A percentile compares a stretch with the other conserved stretches of the same genome.
Evolutionary conservation across 2,113 vertebrate species (phyloP).

Genomic region (Boleophthalmus pectinirostris): DNA sequence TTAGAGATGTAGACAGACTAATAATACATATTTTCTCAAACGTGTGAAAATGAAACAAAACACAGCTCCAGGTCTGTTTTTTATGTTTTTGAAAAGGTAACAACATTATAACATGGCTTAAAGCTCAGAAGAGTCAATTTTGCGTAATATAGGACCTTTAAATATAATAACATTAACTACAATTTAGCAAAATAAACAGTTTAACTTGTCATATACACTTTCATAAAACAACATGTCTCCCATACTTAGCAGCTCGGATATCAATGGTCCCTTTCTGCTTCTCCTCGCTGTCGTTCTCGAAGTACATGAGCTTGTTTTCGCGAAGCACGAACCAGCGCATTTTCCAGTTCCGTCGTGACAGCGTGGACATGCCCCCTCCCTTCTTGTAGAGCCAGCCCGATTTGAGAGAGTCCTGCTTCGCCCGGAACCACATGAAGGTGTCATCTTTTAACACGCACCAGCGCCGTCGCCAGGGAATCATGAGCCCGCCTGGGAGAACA

Average conservation of each 20-base stretch:
- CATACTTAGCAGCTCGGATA: conserved; percentile 84
- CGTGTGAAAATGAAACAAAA: too few relatives aligned
- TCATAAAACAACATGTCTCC: not conserved
- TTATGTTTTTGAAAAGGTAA: too few relatives aligned
- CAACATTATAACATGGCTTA: too few relatives aligned
- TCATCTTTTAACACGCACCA: conserved; percentile 92
- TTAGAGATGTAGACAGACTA: too few relatives aligned
- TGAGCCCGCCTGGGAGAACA: conserved; percentile 80
- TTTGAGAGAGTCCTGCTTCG: conserved; percentile 89
- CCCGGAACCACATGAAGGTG: conserved; percentile 92
- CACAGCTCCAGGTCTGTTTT: too few relatives aligned
- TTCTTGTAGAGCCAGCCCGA: conserved; percentile 94
- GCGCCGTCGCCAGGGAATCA: conserved; percentile 88
- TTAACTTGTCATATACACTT: not conserved
- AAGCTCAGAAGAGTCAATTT: too few relatives aligned
- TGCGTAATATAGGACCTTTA: too few relatives aligned
- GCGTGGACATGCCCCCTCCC: conserved; percentile 88
- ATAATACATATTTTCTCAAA: too few relatives aligned
- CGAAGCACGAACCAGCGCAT: conserved; percentile 93
- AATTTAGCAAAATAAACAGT: too few relatives aligned
- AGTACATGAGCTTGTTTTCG: conserved; percentile 90
- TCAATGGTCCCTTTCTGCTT: conserved; percentile 91
- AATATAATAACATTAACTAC: too few relatives aligned
- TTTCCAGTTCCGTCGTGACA: conserved; percentile 92
- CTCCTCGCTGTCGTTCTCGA: conserved; percentile 90